These are phyloP conservation scores for Anser brachyrhynchus DNA, from an alignment of 2,113 vertebrate species.

Conservation along the genomic window DNA sequence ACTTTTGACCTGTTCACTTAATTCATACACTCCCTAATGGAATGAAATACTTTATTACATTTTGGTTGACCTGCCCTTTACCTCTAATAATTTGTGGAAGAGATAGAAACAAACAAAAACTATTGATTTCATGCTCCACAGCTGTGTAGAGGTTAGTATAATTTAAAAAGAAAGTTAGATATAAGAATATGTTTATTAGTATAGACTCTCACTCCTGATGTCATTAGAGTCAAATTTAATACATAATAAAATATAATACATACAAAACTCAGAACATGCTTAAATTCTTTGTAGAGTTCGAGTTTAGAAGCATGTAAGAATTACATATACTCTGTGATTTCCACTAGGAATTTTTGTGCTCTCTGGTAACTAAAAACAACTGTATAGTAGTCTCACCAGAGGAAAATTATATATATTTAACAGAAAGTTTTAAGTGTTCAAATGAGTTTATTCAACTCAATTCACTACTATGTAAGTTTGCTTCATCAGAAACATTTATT, in stretches of 20 bases:
- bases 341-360: neutral
- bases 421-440: neutral
- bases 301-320: neutral
- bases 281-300: neutral
- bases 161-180: neutral
- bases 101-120: neutral
- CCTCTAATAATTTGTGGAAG: neutral
- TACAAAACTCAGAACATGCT: neutral
- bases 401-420: neutral
- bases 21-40: neutral
- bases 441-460: neutral
- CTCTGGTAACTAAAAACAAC: neutral
- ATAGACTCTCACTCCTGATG: neutral
- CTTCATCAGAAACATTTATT: neutral
- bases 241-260: neutral
- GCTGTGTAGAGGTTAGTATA: neutral
- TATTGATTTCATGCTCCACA: neutral
- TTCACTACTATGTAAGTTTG: neutral
- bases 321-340: neutral
- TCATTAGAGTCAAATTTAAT: neutral
- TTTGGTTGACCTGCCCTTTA: neutral
- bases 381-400: neutral
- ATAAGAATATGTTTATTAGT: neutral
- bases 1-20: slow-evolving; percentile 4
- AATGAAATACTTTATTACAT: neutral